These are phyloP conservation scores for Phycodurus eques DNA, from an alignment of 2,113 vertebrate species.

Conservation along the genomic window DNA sequence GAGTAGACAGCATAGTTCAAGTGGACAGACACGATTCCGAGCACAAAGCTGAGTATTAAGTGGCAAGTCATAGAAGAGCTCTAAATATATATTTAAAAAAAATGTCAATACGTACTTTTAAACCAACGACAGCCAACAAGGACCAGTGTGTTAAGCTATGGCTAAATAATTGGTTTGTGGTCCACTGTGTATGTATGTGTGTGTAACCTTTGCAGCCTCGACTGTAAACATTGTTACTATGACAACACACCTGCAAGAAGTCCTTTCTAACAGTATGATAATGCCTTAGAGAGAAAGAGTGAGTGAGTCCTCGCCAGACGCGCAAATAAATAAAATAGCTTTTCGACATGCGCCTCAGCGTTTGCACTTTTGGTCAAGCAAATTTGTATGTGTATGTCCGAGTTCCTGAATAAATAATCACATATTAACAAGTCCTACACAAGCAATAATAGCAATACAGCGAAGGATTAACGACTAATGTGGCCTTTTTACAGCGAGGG, in stretches of 20 bases:
- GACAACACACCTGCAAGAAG: constrained; percentile 11
- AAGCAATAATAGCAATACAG: constrained; percentile 63
- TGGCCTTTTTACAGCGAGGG: constrained; percentile 55
- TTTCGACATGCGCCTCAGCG: constrained; percentile 55
- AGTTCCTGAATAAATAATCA: constrained; percentile 76
- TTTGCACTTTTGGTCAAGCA: constrained; percentile 68
- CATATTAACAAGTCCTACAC: constrained; percentile 69
- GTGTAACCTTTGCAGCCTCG: constrained; percentile 31
- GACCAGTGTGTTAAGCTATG: constrained; percentile 58
- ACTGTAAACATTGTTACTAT: constrained; percentile 23
- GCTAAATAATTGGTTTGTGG: constrained; percentile 45
- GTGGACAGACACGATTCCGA: constrained; percentile 80
- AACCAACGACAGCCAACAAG: constrained; percentile 55
- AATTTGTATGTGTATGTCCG: constrained; percentile 55
- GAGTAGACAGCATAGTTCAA: constrained; percentile 84
- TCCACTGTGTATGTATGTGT: constrained; percentile 22
- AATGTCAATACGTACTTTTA: constrained; percentile 47
- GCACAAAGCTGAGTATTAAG: constrained; percentile 83
- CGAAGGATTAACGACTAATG: constrained; percentile 55
- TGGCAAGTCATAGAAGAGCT: constrained; percentile 73
- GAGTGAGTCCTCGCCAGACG: constrained; percentile 53
- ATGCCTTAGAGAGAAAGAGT: constrained; percentile 19
- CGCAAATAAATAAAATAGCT: constrained; percentile 65
- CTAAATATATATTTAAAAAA: constrained; percentile 62
- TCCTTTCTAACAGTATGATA: constrained; percentile 22